Percentiles rank a stretch among this genome's conserved stretches.
These are phyloP conservation scores for Anthonomus grandis DNA, from an alignment of 1,140 invertebrate species.

Conservation along the genomic window DNA sequence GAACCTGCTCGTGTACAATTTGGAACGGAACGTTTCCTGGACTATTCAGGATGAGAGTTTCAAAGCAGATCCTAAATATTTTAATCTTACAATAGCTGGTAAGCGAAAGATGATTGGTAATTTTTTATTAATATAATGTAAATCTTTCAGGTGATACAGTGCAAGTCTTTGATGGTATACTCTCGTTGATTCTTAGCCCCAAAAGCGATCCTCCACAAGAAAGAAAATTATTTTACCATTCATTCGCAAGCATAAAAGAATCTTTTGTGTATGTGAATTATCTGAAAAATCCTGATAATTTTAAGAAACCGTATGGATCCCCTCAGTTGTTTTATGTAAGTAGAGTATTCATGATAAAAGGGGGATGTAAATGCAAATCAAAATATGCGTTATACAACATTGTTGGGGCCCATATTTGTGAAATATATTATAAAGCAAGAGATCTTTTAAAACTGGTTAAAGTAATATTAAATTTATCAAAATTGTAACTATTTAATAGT, in stretches of 20 bases:
- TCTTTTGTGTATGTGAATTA: background rate
- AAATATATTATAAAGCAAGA: too few species aligned
- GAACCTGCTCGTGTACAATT: background rate
- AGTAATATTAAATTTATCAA: too few species aligned
- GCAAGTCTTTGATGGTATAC: background rate
- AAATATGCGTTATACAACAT: too few species aligned
- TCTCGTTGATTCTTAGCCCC: background rate
- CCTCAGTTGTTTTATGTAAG: too few species aligned
- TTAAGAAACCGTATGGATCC: background rate
- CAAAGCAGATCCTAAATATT: background rate
- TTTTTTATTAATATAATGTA: background rate
- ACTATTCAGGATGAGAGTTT: background rate
- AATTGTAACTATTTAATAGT: too few species aligned
- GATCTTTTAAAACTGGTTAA: too few species aligned
- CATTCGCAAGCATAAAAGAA: background rate
- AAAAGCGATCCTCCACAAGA: background rate
- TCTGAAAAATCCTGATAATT: background rate
- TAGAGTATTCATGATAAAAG: too few species aligned
- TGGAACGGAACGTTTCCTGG: background rate
- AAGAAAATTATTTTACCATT: constrained; percentile 3
- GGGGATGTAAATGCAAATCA: too few species aligned
- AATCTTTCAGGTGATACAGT: background rate
- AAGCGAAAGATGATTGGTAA: background rate
- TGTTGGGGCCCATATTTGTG: too few species aligned
- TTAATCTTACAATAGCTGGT: background rate